These are phyloP conservation scores for Dinoponera quadriceps DNA, from an alignment of 1,140 invertebrate genomes.

Conservation along the genomic window DNA sequence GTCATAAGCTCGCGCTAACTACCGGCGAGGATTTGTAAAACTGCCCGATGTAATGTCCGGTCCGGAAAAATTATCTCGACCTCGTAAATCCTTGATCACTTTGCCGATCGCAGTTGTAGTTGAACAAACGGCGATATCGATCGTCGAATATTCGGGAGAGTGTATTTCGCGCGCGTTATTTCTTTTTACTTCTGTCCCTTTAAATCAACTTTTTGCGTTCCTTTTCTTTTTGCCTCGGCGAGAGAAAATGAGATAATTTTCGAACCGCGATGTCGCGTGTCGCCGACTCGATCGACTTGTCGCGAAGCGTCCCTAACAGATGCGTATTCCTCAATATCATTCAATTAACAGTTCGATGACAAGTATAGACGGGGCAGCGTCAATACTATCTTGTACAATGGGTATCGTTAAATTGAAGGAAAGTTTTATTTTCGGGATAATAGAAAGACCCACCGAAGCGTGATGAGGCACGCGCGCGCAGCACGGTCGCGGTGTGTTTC, in stretches of 20 bases:
- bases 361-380: background rate
- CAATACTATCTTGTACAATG: conserved; percentile 39
- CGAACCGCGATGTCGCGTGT: background rate
- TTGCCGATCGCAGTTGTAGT: too few relatives aligned
- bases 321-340: conserved; percentile 38
- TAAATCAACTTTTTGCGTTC: background rate
- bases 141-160: background rate
- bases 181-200: background rate
- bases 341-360: conserved; percentile 45
- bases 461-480: background rate
- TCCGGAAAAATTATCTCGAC: too few relatives aligned
- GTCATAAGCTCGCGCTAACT: too few relatives aligned
- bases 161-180: too few relatives aligned
- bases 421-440: conserved; percentile 50
- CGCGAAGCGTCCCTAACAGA: background rate
- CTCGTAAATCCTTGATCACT: too few relatives aligned
- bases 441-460: conserved; percentile 14
- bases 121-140: background rate
- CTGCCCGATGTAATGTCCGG: too few relatives aligned
- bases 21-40: too few relatives aligned
- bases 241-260: conserved; percentile 6
- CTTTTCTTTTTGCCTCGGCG: background rate
- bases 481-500: background rate
- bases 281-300: background rate
- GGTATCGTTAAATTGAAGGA: conserved; percentile 39